Evolutionary conservation across 1,140 invertebrate species (phyloP), one percentile per base, ranked within the genome.

Genomic region (Thaumatotibia leucotreta): DNA sequence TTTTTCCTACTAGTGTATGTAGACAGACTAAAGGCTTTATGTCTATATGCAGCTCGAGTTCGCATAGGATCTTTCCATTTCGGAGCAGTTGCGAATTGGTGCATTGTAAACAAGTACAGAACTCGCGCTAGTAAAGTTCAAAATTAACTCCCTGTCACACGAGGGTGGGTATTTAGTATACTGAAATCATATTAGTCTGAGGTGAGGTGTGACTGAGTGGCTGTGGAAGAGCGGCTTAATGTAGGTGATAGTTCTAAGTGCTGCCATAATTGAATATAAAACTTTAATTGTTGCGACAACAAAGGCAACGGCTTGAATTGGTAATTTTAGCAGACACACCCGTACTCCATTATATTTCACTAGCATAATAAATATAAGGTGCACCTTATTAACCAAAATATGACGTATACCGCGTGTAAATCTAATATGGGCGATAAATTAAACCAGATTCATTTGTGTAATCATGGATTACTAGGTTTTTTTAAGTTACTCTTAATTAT

Each of bases 21-120:
- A n/a, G n/a, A n/a, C n/a, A n/a, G n/a, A n/a, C n/a, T n/a, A n/a
- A n/a, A n/a, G n/a, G n/a, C n/a, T n/a, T n/a, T n/a, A n/a, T n/a
- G n/a, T n/a, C n/a, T n/a, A n/a, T n/a, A n/a, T n/a, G n/a, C n/a
- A n/a, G n/a, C n/a, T n/a, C n/a, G n/a, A n/a, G n/a, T n/a, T n/a
- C n/a, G n/a, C n/a, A n/a, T n/a, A n/a, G n/a, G n/a, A n/a, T n/a
- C n/a, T n/a, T n/a, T n/a, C n/a, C n/a, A n/a, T n/a, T n/a, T n/a
- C 10, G 10, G 33, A 11, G 33, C 33, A 39, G n/a, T n/a, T n/a
- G n/a, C 14, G 33, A 39, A 39, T 39, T 39, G 52, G 24, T 58
- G 52, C 22, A 29, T 58, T 27, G 52, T 58, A 58, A 58, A 58
- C 52, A 58, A 58, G 52, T 58, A 14, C 11, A 24, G 24, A 58